Base-by-base conservation (phyloP, 2,888 invertebrate genomes). In the Pilophorus perplexus region DNA sequence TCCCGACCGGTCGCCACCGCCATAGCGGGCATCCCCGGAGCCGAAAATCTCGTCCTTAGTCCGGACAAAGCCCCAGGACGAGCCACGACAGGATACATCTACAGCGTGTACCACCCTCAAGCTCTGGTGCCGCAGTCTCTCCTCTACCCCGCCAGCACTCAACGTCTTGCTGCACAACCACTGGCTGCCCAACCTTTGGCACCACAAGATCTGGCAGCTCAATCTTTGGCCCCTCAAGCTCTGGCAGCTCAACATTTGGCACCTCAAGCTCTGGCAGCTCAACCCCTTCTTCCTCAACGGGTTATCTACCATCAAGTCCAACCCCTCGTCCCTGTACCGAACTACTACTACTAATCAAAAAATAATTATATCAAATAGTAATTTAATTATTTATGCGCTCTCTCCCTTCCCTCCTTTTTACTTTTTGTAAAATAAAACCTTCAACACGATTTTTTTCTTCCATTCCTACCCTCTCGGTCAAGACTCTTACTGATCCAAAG, bases 1-100 rank as follows among this genome's bases (percentile, higher is more conserved):
- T 85, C 88, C 0, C 80, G 83, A 3, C 89, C 89, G 0, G 80
- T 87, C 0, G 88, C 84, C 20, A 88, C 88, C 0, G 89, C 89
- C 4, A 84, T 89, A 33, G 88, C 89, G 1, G 89, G 89, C 1
- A 78, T 89, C 22, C 69, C 71, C 22, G 74, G 74, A 6, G 72
- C 66, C 10, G 71, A 71, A 38, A 40, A 67, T 42, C 65, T 69
- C 28, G 66, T 68, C 37, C 20, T 68, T 23, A 55, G 55, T 4
- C 60, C 62, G 14, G 69, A 67, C 16, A 67, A 67, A 18, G 50
- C 37, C 12, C 40, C 69, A n/a, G 66, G 46, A 1, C 20, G 46
- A 14, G 14, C 10, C 6, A 66, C 46, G 1, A 57, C 55, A n/a
- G 67, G 65, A 1, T 64, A 67, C 57, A 40, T 57, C 44, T 69